Evolutionary conservation across 2,113 vertebrate genomes (phyloP).

Genomic region (Bos javanicus): DNA sequence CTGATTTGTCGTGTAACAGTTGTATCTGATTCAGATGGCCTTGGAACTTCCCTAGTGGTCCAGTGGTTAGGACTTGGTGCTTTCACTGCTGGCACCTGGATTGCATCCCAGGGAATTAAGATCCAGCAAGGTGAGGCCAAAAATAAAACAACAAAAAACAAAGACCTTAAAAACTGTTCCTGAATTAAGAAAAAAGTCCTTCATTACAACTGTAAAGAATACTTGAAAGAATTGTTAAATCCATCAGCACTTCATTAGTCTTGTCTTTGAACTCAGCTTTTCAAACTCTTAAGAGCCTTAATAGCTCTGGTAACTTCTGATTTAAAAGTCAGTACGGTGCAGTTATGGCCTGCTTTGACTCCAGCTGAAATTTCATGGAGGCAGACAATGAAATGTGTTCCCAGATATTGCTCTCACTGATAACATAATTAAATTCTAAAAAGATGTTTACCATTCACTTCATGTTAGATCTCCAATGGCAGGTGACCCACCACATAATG

Average conservation of each 20-base stretch:
- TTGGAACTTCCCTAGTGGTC: not conserved
- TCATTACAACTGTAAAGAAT: not conserved
- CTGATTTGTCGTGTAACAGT: not conserved
- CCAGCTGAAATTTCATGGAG: not conserved
- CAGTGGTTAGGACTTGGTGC: not conserved
- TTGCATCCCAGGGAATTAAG: not conserved
- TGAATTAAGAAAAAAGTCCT: not conserved
- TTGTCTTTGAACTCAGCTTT: slow-evolving; percentile 23
- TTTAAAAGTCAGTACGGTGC: not conserved
- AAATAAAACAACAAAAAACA: not conserved
- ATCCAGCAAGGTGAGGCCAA: not conserved
- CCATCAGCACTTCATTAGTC: not conserved
- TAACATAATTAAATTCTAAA: not conserved
- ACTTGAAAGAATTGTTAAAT: slow-evolving; percentile 3
- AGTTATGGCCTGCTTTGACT: not conserved
- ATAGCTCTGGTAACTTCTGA: not conserved
- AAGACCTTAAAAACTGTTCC: not conserved
- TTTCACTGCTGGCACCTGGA: not conserved
- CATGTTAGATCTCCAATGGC: not conserved
- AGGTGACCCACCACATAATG: not conserved
- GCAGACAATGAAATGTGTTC: not conserved
- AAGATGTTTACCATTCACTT: not conserved
- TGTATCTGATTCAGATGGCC: not conserved
- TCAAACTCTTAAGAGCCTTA: not conserved
- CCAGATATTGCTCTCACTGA: not conserved